Evolutionary conservation across 2,888 invertebrate species (phyloP).

Genomic region (Chymomyza caudatula): DNA sequence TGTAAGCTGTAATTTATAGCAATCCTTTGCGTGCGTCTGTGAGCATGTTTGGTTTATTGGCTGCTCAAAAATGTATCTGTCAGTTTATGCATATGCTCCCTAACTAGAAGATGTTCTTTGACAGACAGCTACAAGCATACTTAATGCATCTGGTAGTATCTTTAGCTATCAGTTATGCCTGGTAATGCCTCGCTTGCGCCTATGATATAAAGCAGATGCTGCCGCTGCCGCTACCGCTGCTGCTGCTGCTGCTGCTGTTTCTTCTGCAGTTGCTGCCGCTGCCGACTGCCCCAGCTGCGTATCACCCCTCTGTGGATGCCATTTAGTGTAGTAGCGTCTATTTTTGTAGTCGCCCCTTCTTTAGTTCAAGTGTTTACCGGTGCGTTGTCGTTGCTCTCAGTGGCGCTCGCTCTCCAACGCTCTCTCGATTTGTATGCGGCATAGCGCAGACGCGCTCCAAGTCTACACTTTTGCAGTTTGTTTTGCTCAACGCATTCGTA

Average conservation of each 20-base stretch:
- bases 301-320: constrained; percentile 40
- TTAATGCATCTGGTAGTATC: constrained; percentile 53
- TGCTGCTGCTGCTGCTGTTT: not conserved
- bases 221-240: constrained; percentile 34
- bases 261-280: not conserved
- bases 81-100: not conserved
- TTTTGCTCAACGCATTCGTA: constrained; percentile 63
- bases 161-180: constrained; percentile 42
- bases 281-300: not conserved
- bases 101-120: constrained; percentile 16
- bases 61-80: not conserved
- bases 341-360: constrained; percentile 50
- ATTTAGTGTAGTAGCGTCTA: constrained; percentile 36
- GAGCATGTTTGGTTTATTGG: not conserved
- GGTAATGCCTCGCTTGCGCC: constrained; percentile 25
- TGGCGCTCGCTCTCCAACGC: constrained; percentile 4
- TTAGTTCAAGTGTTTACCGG: constrained; percentile 1
- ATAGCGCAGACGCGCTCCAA: constrained; percentile 55
- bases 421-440: constrained; percentile 1
- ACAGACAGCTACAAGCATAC: constrained; percentile 54
- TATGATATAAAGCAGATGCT: constrained; percentile 56
- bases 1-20: constrained; percentile 27
- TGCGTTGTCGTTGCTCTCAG: not conserved
- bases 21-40: not conserved
- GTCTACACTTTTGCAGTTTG: constrained; percentile 57